Base-by-base conservation (phyloP, 2,797 vertebrate genomes). In the Stomatorhinus walkeri region DNA sequence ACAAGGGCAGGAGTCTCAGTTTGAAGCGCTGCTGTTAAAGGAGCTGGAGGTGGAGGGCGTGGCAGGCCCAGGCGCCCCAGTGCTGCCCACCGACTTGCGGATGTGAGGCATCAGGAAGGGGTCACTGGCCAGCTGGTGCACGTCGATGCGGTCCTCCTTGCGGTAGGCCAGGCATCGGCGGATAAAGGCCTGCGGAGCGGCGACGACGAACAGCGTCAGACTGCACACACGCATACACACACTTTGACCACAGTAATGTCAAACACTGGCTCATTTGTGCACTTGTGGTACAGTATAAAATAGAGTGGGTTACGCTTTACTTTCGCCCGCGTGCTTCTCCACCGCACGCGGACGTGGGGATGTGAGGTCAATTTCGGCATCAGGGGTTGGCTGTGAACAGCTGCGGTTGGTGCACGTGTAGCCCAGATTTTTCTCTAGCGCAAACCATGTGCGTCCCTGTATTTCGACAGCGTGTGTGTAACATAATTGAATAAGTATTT, bases 141-240 rank as follows among this genome's bases (percentile, higher is more conserved):
- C 98, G 87, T 98, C 97, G 90, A 98, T 97, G 24, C 98, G 96
- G 88, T 99, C 98, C 94, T 98, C 98, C 92, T 98, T 99, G 89
- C 97, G 96, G 94, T 98, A 99, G 87, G 97, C 97, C 93, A 99
- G 93, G 90, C 97, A 99, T 84, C 97, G 97, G 84, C 97, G 96
- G 93, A 98, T 99, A 93, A 99, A 99, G 0, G 97, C 97, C 98
- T 99, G 90, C 14, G 88, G 90, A 3, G 8, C 32, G 64, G 16
- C 12, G 10, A 36, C 32, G 85, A 51, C 87, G 24, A 28, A 1
- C 7, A 40, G 68, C 28, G 32, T 72, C 68, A 72, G 7, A 14
- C 49, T 43, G 88, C 0, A 86, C 32, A 2, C 4, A n/a, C 0
- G 22, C 56, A 51, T 59, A 86, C 59, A 64, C 32, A 22, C n/a